phyloP scores from a whole-genome alignment of 2,113 vertebrate species.

The Origma solitaria region DNA sequence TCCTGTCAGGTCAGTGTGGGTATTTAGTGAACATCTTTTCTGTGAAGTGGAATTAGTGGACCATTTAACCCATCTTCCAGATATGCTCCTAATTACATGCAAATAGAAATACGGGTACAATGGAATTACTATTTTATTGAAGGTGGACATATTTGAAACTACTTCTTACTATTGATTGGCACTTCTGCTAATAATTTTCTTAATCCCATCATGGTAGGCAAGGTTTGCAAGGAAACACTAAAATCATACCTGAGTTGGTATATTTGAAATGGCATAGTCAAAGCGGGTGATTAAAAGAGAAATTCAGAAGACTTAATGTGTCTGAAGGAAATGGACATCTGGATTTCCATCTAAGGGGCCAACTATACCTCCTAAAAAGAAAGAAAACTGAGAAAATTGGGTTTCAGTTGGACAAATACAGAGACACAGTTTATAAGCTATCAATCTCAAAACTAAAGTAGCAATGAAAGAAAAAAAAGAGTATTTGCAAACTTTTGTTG shows the following conservation, averaged over 20 bases:
- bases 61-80: neutral
- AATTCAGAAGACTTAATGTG: neutral
- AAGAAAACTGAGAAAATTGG: neutral
- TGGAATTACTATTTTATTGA: neutral
- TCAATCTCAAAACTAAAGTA: constrained; percentile 9
- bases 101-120: neutral
- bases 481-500: neutral
- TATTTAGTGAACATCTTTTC: neutral
- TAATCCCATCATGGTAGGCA: neutral
- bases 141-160: neutral
- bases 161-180: neutral
- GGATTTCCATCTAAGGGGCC: neutral
- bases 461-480: neutral
- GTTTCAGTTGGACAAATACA: neutral
- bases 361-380: neutral
- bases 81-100: neutral
- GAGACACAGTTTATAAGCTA: neutral
- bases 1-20: neutral
- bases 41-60: neutral
- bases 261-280: neutral
- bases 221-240: neutral
- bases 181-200: neutral
- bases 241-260: neutral
- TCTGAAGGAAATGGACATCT: neutral
- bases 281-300: neutral